Base-by-base conservation (phyloP, 2,888 invertebrate genomes). In the Polymixis lichenea region DNA sequence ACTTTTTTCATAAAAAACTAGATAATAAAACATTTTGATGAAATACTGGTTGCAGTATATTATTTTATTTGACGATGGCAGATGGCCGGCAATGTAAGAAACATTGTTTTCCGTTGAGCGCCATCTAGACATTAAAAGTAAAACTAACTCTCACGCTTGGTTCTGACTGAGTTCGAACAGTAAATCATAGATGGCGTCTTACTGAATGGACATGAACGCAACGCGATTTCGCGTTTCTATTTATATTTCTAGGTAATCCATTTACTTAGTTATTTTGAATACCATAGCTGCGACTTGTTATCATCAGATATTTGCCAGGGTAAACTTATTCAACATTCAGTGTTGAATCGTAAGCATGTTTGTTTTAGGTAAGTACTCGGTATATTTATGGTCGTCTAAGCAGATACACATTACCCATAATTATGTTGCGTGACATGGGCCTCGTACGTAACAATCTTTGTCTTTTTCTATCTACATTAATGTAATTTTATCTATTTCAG, bases 161-260 rank as follows among this genome's bases (percentile, higher is more conserved):
- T 17, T 64, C 6, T 11, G 4, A 66, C 17, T 19, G 75, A 11
- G 65, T 81, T 75, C 1, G 7, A 0, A 0, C 0, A 13, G 22
- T 13, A 25, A 22, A 55, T 61, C 56, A 77, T 49, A 82, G 86
- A 86, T 86, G 82, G 68, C 83, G 68, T 19, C 53, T 13, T 25
- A 2, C 8, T 9, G 6, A 0, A 6, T 46, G 4, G 8, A 5
- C 7, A 25, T 25, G 51, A 67, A 32, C 4, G 1, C 1, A 32
- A 1, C 1, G 19, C 25, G 43, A 19, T 3, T 28, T 28, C 17
- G 3, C 17, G 7, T 32, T 22, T 0, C 13, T 13, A 7, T 13
- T 38, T 38, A 0, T 3, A 38, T 38, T 5, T 38, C 38, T 28
- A 19, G 4, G 46, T 9, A 73, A 55, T 43, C 0, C 4, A 38